A percentile compares a stretch with the other conserved stretches of the same genome.
Conservation (phyloP, 2,888 invertebrate species). For the Dendrolimus pini region DNA sequence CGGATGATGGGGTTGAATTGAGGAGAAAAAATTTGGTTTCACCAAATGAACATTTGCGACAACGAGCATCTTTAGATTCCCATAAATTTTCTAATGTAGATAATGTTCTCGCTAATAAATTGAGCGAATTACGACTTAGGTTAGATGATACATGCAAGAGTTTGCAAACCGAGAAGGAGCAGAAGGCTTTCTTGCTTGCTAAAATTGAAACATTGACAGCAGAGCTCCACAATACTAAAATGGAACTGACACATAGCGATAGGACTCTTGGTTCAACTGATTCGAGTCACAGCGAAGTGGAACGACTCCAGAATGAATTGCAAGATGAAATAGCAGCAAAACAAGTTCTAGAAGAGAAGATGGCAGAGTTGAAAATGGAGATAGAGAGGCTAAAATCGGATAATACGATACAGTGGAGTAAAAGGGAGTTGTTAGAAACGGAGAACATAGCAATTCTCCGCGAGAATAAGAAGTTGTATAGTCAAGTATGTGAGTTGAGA, state of each 20-base stretch:
- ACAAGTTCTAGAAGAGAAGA: slow-evolving; percentile 63
- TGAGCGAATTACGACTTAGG: slow-evolving; percentile 51
- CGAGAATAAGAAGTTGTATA: slow-evolving; percentile 89
- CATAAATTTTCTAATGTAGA: slow-evolving; percentile 67
- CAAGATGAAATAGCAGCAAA: slow-evolving; percentile 68
- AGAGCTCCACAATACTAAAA: slow-evolving; percentile 55
- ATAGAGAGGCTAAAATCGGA: slow-evolving; percentile 92
- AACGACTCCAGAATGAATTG: slow-evolving; percentile 60
- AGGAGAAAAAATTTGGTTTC: slow-evolving; percentile 52
- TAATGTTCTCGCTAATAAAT: slow-evolving; percentile 56
- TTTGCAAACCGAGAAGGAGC: slow-evolving; percentile 60
- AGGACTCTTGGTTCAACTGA: slow-evolving; percentile 64
- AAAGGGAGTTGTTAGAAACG: slow-evolving; percentile 91
- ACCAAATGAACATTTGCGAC: slow-evolving; percentile 47
- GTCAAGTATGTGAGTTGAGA: slow-evolving; percentile 63
- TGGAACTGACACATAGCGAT: slow-evolving; percentile 54
- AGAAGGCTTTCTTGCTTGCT: slow-evolving; percentile 53
- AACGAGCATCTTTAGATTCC: slow-evolving; percentile 62
- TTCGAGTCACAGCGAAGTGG: slow-evolving; percentile 66
- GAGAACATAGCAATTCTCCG: slow-evolving; percentile 91
- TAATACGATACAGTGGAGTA: slow-evolving; percentile 96
- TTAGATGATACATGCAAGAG: slow-evolving; percentile 58
- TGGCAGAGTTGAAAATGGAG: slow-evolving; percentile 72
- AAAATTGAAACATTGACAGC: slow-evolving; percentile 59
- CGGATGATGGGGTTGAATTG: slow-evolving; percentile 61